These are phyloP conservation scores for Argynnis bischoffii DNA, from an alignment of 2,888 invertebrate genomes.

Conservation along the genomic window DNA sequence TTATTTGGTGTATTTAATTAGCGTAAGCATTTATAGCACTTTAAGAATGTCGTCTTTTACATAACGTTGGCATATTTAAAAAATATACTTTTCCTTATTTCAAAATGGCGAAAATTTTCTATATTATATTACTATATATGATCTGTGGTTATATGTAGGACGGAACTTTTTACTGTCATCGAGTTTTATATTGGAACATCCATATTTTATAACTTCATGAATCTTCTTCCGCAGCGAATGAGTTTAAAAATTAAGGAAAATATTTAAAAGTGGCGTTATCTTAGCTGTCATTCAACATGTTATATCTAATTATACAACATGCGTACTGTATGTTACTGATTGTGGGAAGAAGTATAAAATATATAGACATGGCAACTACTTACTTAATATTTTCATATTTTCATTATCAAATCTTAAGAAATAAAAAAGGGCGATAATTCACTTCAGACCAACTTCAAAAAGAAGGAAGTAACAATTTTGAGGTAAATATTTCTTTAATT, in stretches of 20 bases:
- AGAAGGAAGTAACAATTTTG: no score
- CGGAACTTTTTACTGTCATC: no score
- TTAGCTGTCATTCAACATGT: constrained; percentile 57
- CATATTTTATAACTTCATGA: constrained; percentile 29
- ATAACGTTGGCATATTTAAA: constrained; percentile 2
- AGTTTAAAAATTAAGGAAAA: constrained; percentile 72
- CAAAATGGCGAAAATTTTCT: no score
- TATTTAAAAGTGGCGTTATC: constrained; percentile 66
- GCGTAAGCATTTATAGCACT: constrained; percentile 26
- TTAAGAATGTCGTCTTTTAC: constrained; percentile 20
- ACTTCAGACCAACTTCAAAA: neutral
- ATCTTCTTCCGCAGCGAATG: constrained; percentile 50
- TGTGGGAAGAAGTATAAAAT: neutral
- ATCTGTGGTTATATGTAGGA: no score
- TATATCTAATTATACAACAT: constrained; percentile 44
- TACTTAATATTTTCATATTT: neutral
- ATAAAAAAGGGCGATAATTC: no score
- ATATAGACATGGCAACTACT: neutral
- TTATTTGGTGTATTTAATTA: constrained; percentile 38
- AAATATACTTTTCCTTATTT: neutral
- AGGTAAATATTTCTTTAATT: neutral
- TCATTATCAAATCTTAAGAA: no score
- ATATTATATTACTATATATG: no score
- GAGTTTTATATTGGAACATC: constrained; percentile 20
- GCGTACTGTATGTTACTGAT: constrained; percentile 27